Evolutionary conservation across 2,113 vertebrate species (phyloP).

Genomic region (Oncorhynchus mykiss): DNA sequence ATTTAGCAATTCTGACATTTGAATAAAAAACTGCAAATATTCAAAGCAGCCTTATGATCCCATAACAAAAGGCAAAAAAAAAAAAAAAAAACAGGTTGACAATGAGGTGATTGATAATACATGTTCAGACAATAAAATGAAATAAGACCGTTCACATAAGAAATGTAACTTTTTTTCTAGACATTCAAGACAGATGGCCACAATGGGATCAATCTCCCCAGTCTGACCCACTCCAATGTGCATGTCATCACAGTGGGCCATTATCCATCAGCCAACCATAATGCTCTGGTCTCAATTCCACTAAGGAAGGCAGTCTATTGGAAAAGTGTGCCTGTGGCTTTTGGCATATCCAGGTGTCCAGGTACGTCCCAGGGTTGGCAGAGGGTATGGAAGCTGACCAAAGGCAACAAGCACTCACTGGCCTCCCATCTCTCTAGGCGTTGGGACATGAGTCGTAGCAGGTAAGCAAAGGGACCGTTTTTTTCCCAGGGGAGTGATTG

Average conservation of each 20-base stretch:
- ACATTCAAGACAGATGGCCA: slow-evolving; percentile 1
- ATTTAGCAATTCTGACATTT: slow-evolving; percentile 24
- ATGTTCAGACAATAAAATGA: slow-evolving; percentile 7
- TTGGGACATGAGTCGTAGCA: slow-evolving; percentile 36
- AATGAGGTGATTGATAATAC: slow-evolving; percentile 30
- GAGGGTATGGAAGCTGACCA: slow-evolving; percentile 26
- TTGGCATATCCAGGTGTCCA: slow-evolving; percentile 29
- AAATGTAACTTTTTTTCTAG: slow-evolving; percentile 17
- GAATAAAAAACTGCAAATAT: background rate
- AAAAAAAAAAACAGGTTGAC: slow-evolving; percentile 14
- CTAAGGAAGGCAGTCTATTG: slow-evolving; percentile 11
- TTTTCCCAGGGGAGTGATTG: slow-evolving; percentile 54
- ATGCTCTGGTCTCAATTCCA: slow-evolving; percentile 3
- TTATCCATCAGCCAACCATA: slow-evolving; percentile 5
- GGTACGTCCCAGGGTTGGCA: slow-evolving; percentile 43
- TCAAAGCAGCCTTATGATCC: background rate
- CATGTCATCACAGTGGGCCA: slow-evolving; percentile 1
- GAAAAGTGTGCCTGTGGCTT: slow-evolving; percentile 20
- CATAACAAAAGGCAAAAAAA: slow-evolving; percentile 11
- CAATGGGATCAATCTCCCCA: slow-evolving; percentile 13
- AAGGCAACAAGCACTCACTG: slow-evolving; percentile 50
- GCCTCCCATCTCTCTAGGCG: slow-evolving; percentile 39
- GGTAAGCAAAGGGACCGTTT: slow-evolving; percentile 22
- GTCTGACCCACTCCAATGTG: slow-evolving; percentile 24
- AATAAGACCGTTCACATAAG: slow-evolving; percentile 4